phyloP scores from a whole-genome alignment of 2,113 vertebrate genomes.

The Leucoraja erinaceus region DNA sequence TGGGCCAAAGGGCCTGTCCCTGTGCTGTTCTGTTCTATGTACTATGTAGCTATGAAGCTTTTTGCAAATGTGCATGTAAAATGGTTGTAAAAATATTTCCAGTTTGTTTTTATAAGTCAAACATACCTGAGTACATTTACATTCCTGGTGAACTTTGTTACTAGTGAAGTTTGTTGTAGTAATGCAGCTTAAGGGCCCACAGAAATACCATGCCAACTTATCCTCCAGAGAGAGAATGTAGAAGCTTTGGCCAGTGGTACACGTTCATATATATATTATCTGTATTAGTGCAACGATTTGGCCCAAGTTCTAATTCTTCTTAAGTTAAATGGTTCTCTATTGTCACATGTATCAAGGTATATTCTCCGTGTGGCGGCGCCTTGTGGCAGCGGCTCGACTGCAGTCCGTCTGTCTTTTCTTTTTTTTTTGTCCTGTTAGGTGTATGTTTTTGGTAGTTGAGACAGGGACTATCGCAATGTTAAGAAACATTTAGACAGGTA shows the following conservation, averaged over 20 bases:
- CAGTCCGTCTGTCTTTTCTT: no score
- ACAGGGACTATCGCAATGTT: no score
- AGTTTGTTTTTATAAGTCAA: background rate
- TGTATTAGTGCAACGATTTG: background rate
- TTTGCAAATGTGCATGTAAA: background rate
- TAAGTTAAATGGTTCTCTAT: background rate
- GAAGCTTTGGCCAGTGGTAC: background rate
- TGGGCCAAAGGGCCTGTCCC: no score
- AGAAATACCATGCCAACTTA: background rate
- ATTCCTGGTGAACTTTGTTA: background rate
- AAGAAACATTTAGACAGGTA: no score
- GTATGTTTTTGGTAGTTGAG: no score
- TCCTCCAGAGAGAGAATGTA: background rate
- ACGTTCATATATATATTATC: background rate
- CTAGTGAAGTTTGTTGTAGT: background rate
- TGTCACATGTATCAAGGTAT: no score
- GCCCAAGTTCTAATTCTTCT: background rate
- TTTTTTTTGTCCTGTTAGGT: no score
- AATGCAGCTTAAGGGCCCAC: background rate
- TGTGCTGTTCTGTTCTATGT: no score
- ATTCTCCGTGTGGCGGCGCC: no score
- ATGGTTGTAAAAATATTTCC: no score
- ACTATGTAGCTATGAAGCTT: background rate
- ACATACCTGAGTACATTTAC: background rate
- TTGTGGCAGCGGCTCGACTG: no score